phyloP scores from a whole-genome alignment of 2,888 invertebrate species.

The Amphipoea oculea region DNA sequence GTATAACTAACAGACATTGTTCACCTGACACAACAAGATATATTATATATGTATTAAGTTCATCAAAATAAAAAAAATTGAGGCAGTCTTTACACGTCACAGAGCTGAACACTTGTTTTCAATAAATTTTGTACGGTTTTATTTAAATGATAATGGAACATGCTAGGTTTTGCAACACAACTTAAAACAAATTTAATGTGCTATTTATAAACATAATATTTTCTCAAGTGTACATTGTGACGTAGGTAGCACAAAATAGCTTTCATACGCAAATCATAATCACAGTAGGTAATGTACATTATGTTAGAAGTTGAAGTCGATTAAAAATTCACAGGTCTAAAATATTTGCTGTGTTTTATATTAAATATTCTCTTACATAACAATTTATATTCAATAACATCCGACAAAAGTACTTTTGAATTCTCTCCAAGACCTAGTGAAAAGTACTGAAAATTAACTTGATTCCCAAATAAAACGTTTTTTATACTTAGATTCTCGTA shows the following conservation, averaged over 20 bases:
- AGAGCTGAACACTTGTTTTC: constrained; percentile 20
- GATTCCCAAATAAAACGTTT: not conserved
- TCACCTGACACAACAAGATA: constrained; percentile 19
- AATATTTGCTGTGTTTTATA: not conserved
- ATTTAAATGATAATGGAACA: constrained; percentile 27
- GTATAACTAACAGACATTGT: not conserved
- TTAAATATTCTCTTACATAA: not conserved
- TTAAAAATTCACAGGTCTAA: constrained; percentile 13
- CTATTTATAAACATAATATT: constrained; percentile 60
- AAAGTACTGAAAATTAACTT: not conserved
- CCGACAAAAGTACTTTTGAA: not conserved
- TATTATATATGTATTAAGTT: not conserved
- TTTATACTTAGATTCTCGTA: not conserved
- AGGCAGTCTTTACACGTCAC: not conserved
- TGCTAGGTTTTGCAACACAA: constrained; percentile 35
- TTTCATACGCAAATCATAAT: constrained; percentile 16
- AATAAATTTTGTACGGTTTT: constrained; percentile 23
- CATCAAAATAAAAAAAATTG: constrained; percentile 2
- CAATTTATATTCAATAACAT: not conserved
- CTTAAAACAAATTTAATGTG: constrained; percentile 23
- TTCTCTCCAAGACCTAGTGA: not conserved
- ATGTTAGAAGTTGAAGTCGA: not conserved
- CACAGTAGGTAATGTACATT: not conserved
- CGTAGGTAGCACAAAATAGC: constrained; percentile 48
- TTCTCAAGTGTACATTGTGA: constrained; percentile 65